Evolutionary conservation across 2,797 vertebrate genomes (phyloP).

Genomic region (Micromesistius poutassou): DNA sequence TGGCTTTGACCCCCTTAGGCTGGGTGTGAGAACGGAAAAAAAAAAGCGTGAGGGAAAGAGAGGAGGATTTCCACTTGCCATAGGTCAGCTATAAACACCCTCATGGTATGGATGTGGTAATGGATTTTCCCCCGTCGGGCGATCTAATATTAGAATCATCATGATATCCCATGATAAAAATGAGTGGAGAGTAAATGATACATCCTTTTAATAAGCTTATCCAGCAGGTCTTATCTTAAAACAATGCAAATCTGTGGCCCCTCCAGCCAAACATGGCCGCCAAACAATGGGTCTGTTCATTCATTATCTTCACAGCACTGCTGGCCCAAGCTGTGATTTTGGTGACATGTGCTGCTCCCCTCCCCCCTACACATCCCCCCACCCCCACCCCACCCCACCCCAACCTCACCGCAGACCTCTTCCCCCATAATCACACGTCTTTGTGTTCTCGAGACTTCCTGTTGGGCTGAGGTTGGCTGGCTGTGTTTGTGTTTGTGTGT

Average conservation of each 20-base stretch:
- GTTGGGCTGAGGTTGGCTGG: conserved; percentile 37
- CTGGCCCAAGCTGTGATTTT: conserved; percentile 49
- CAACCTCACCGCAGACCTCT: neutral
- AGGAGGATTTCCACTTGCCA: neutral
- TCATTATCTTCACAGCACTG: conserved; percentile 48
- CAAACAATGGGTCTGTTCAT: conserved; percentile 30
- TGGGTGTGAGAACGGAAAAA: conserved; percentile 53
- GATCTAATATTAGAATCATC: neutral
- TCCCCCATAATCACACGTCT: conserved; percentile 25
- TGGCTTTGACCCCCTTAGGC: conserved; percentile 49
- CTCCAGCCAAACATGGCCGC: conserved; percentile 23
- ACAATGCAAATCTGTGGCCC: conserved; percentile 25
- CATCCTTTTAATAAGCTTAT: too few species aligned
- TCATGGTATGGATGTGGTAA: neutral
- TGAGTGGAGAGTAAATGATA: neutral
- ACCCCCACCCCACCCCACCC: conserved; percentile 7
- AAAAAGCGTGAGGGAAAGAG: conserved; percentile 17
- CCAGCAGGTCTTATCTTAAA: conserved; percentile 10
- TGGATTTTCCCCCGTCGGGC: neutral
- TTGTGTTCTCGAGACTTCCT: conserved; percentile 62
- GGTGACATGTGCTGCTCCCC: conserved; percentile 58
- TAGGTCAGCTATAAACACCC: neutral
- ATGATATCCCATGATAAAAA: neutral
- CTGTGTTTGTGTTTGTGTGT: conserved; percentile 37
- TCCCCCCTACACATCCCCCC: conserved; percentile 5